Conservation (phyloP, 2,888 invertebrate species). For the Leptopilina myrica region DNA sequence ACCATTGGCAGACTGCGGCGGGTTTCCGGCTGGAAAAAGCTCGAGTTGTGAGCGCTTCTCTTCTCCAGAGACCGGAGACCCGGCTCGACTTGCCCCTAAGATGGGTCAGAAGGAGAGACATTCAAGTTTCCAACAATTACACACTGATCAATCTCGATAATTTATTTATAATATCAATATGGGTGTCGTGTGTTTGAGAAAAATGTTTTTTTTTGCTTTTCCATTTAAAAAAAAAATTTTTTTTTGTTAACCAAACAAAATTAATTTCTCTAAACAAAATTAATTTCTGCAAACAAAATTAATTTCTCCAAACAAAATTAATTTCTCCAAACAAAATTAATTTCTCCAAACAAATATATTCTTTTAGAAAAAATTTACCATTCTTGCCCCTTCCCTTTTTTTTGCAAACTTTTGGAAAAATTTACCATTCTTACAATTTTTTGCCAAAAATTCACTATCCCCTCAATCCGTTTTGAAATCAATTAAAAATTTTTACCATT, state of each 20-base stretch:
- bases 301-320: no score
- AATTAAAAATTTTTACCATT: no score
- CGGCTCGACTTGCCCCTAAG: constrained; percentile 77
- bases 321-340: no score
- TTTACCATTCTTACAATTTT: no score
- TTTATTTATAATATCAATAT: constrained; percentile 6
- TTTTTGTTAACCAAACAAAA: no score
- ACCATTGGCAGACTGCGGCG: constrained; percentile 89
- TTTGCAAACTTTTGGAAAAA: no score
- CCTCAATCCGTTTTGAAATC: no score
- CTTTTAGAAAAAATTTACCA: no score
- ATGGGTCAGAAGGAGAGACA: constrained; percentile 72
- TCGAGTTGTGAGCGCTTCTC: constrained; percentile 85
- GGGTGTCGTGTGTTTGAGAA: constrained; percentile 42
- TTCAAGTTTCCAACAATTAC: constrained; percentile 70
- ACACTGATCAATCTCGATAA: constrained; percentile 44
- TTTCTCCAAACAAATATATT: no score
- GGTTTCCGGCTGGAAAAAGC: constrained; percentile 81
- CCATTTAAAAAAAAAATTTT: neutral
- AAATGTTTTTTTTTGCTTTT: neutral
- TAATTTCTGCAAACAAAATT: no score
- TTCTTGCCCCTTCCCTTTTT: neutral
- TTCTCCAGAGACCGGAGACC: constrained; percentile 84
- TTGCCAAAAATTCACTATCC: no score
- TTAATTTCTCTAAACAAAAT: no score